These are phyloP conservation scores for Conchocele bisecta DNA, from an alignment of 2,888 invertebrate species.

Conservation along the genomic window DNA sequence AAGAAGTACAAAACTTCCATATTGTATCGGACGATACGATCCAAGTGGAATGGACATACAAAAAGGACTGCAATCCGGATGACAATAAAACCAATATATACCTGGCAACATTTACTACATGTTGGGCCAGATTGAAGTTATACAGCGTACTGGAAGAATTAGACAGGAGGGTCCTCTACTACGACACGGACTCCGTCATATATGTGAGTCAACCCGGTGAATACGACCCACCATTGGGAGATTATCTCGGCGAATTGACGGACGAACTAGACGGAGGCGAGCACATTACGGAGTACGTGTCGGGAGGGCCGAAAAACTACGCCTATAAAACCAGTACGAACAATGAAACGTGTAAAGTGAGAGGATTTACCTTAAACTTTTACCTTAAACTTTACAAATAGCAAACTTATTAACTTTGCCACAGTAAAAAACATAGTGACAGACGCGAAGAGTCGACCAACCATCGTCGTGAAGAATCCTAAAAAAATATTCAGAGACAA, in stretches of 20 bases:
- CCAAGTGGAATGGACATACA: slow-evolving; percentile 4
- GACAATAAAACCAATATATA: slow-evolving; percentile 20
- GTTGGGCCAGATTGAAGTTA: slow-evolving; percentile 38
- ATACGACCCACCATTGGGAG: slow-evolving; percentile 24
- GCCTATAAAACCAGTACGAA: slow-evolving; percentile 16
- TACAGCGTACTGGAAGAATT: slow-evolving; percentile 38
- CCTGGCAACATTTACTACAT: slow-evolving; percentile 35
- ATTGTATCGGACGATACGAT: not conserved
- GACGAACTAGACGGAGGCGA: slow-evolving; percentile 57
- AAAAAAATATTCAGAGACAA: slow-evolving; percentile 31
- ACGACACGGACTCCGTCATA: slow-evolving; percentile 80
- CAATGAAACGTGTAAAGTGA: slow-evolving; percentile 37
- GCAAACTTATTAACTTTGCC: slow-evolving; percentile 38
- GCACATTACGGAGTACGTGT: slow-evolving; percentile 62
- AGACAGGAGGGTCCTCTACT: slow-evolving; percentile 25
- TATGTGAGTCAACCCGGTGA: slow-evolving; percentile 52
- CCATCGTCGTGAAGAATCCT: slow-evolving; percentile 19
- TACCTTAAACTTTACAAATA: slow-evolving; percentile 49
- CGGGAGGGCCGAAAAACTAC: slow-evolving; percentile 41
- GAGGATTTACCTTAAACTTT: slow-evolving; percentile 22
- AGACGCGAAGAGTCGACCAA: not conserved
- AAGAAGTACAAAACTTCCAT: not conserved
- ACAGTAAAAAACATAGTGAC: slow-evolving; percentile 19
- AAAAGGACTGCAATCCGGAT: not conserved
- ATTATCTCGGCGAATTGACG: slow-evolving; percentile 37